Evolutionary conservation across 2,113 vertebrate genomes (phyloP).

Genomic region (Neofelis nebulosa): DNA sequence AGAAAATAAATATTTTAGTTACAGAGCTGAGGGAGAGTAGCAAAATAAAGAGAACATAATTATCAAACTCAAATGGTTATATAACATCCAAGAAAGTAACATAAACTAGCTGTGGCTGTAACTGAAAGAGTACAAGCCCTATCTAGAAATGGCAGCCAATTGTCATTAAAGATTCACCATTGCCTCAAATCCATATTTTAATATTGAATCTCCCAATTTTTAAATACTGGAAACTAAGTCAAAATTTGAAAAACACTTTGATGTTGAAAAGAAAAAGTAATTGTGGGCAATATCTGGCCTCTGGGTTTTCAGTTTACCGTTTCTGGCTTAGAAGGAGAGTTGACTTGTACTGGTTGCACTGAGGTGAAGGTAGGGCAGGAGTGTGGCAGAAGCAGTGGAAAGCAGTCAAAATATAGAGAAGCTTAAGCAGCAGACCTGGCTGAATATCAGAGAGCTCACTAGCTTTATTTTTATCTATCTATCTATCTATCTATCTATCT

Average conservation of each 20-base stretch:
- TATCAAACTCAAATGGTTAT: neutral
- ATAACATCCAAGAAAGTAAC: neutral
- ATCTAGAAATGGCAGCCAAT: neutral
- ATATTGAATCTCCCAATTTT: neutral
- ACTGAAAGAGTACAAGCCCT: neutral
- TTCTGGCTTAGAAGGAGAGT: neutral
- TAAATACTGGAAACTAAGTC: neutral
- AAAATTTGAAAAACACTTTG: neutral
- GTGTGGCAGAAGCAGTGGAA: neutral
- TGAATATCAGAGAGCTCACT: neutral
- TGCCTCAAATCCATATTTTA: neutral
- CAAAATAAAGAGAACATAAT: neutral
- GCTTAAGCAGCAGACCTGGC: neutral
- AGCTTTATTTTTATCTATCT: neutral
- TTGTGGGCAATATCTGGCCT: neutral
- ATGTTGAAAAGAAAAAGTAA: neutral
- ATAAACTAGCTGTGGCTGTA: neutral
- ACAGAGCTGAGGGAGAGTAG: neutral
- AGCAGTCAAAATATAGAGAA: neutral
- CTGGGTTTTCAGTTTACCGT: neutral
- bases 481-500: no score
- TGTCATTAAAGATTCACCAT: neutral
- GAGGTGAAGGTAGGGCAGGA: neutral
- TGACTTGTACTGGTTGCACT: neutral
- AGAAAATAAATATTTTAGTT: slow-evolving; percentile 3